These are phyloP conservation scores for Dendrolimus houi DNA, from an alignment of 2,888 invertebrate species.

Conservation along the genomic window DNA sequence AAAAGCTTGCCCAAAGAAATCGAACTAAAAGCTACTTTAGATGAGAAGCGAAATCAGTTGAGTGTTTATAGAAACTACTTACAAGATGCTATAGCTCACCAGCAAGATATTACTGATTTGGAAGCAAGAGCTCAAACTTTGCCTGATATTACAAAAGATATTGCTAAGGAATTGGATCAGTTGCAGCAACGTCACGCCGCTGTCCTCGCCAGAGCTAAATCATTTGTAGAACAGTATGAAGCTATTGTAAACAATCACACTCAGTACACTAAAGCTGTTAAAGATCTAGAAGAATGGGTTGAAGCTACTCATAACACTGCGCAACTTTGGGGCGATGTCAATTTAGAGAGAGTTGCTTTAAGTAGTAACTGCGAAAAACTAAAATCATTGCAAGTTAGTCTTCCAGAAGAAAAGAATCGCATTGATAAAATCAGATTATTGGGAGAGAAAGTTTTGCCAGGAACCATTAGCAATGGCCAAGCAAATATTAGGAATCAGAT, in stretches of 20 bases:
- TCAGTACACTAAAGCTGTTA: conserved; percentile 89
- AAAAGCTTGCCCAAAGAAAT: conserved; percentile 85
- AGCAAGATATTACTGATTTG: conserved; percentile 89
- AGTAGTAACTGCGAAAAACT: conserved; percentile 91
- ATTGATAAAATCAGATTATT: conserved; percentile 86
- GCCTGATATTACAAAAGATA: conserved; percentile 85
- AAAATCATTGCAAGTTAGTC: conserved; percentile 84
- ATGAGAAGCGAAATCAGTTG: conserved; percentile 93
- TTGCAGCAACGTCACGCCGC: conserved; percentile 84
- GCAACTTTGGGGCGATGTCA: conserved; percentile 88
- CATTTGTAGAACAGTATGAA: conserved; percentile 90
- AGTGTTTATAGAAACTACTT: conserved; percentile 88
- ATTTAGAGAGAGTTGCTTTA: conserved; percentile 88
- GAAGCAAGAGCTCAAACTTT: conserved; percentile 87
- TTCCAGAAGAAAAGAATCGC: conserved; percentile 91
- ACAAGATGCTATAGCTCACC: conserved; percentile 89
- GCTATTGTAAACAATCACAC: conserved; percentile 92
- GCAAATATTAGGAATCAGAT: conserved; percentile 91
- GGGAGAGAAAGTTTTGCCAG: conserved; percentile 94
- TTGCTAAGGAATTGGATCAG: conserved; percentile 81
- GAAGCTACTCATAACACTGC: conserved; percentile 90
- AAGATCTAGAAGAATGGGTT: conserved; percentile 91
- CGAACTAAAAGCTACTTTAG: conserved; percentile 88
- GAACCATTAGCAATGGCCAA: conserved; percentile 89
- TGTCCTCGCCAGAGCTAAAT: conserved; percentile 82